Percentiles rank a stretch among this genome's conserved stretches.
Conservation (phyloP, 2,888 invertebrate species). For the Drosophila fungiperda region DNA sequence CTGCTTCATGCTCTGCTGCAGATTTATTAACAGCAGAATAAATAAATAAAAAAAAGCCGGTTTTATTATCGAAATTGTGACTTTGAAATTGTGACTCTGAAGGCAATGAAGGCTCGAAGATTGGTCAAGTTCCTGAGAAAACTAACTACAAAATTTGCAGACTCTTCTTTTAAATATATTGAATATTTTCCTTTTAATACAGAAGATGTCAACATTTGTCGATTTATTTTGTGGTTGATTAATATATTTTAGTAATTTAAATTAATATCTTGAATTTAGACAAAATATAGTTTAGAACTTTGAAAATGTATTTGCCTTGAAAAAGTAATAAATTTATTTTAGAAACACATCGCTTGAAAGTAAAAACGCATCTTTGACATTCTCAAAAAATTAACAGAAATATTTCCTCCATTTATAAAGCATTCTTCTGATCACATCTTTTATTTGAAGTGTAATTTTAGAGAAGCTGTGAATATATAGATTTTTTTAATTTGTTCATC, state of each 20-base stretch:
- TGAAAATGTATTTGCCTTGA: no score
- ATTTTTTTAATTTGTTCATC: not conserved
- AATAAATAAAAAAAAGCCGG: not conserved
- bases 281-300: no score
- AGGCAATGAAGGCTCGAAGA: not conserved
- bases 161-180: not conserved
- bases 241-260: no score
- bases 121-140: not conserved
- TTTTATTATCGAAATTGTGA: no score
- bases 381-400: not conserved
- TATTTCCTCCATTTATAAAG: not conserved
- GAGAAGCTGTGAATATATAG: accelerated
- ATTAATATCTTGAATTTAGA: no score
- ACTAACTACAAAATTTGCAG: not conserved
- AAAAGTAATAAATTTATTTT: no score
- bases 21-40: no score
- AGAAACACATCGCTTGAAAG: not conserved
- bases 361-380: not conserved
- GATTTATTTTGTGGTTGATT: no score
- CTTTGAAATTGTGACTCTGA: not conserved
- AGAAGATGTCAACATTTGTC: not conserved
- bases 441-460: not conserved
- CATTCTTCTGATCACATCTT: not conserved
- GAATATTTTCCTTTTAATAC: no score
- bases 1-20: not conserved